Evolutionary conservation across 1,140 invertebrate species (phyloP).

Genomic region (Bombus sibiricus): DNA sequence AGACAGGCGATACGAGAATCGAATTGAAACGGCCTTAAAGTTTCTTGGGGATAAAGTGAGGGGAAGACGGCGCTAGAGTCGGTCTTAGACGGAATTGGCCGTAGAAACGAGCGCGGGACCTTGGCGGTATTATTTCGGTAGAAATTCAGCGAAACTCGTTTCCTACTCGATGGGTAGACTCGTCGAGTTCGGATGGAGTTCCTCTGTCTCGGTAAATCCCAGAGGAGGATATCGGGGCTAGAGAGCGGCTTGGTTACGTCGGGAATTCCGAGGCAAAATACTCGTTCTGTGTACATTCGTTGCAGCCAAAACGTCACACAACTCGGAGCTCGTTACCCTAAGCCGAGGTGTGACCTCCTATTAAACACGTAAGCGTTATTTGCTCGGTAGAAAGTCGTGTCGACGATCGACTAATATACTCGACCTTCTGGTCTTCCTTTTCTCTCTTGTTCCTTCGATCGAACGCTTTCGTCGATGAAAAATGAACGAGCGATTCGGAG

Average conservation of each 20-base stretch:
- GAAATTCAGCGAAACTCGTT: slow-evolving; percentile 50
- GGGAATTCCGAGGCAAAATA: background rate
- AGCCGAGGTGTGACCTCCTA: slow-evolving; percentile 42
- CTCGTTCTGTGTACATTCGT: slow-evolving; percentile 12
- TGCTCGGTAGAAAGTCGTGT: slow-evolving; percentile 23
- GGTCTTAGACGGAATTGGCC: slow-evolving; percentile 32
- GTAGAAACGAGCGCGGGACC: slow-evolving; percentile 21
- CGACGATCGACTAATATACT: slow-evolving; percentile 22
- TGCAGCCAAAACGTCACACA: background rate
- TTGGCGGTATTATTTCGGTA: slow-evolving; percentile 41
- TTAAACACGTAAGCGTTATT: slow-evolving; percentile 55
- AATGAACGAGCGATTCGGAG: background rate
- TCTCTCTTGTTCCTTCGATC: background rate
- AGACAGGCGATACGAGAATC: slow-evolving; percentile 16
- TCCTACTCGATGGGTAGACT: slow-evolving; percentile 11
- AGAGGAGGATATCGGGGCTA: slow-evolving; percentile 30
- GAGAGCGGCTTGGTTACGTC: slow-evolving; percentile 19
- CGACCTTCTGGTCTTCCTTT: background rate
- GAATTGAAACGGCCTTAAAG: slow-evolving; percentile 43
- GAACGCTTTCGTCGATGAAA: background rate
- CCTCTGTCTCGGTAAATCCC: slow-evolving; percentile 29
- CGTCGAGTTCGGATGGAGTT: slow-evolving; percentile 32
- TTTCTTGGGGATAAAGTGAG: background rate
- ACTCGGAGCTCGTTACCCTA: slow-evolving; percentile 45
- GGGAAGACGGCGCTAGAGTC: background rate